A percentile compares a stretch with the other conserved stretches of the same genome.
Conservation (phyloP, 2,888 invertebrate species). For the Sturmia bella region DNA sequence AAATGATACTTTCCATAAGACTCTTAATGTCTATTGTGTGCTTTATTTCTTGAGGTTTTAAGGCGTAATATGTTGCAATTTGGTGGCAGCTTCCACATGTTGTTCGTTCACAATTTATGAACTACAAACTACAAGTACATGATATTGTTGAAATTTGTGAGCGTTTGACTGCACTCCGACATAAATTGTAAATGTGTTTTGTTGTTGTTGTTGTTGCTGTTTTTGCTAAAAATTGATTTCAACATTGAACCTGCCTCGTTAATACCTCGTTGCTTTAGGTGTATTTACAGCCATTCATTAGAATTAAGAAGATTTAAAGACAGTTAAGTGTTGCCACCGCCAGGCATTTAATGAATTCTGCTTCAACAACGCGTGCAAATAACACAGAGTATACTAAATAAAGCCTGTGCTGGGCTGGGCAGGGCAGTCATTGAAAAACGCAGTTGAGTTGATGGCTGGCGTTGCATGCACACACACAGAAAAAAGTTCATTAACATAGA, state of each 20-base stretch:
- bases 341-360: constrained; percentile 18
- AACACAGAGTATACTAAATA: too few species aligned
- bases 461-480: too few species aligned
- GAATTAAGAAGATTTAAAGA: constrained; percentile 1
- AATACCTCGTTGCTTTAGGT: constrained; percentile 9
- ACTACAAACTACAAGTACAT: not conserved
- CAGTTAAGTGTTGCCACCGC: constrained; percentile 42
- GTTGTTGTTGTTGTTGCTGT: constrained; percentile 8
- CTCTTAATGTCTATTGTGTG: constrained; percentile 40
- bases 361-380: not conserved
- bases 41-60: constrained; percentile 1
- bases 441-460: too few species aligned
- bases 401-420: too few species aligned
- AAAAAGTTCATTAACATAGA: not conserved
- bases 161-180: constrained; percentile 30
- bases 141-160: constrained; percentile 22
- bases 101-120: constrained; percentile 43
- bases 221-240: constrained; percentile 20
- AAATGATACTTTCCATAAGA: constrained; percentile 9
- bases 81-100: constrained; percentile 59
- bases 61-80: constrained; percentile 49
- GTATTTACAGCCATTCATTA: not conserved
- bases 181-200: constrained; percentile 29
- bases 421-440: too few species aligned
- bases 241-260: constrained; percentile 15